A percentile compares a stretch with the other conserved stretches of the same genome.
phyloP scores from a whole-genome alignment of 2,113 vertebrate species.

The Australoheros scitulus region DNA sequence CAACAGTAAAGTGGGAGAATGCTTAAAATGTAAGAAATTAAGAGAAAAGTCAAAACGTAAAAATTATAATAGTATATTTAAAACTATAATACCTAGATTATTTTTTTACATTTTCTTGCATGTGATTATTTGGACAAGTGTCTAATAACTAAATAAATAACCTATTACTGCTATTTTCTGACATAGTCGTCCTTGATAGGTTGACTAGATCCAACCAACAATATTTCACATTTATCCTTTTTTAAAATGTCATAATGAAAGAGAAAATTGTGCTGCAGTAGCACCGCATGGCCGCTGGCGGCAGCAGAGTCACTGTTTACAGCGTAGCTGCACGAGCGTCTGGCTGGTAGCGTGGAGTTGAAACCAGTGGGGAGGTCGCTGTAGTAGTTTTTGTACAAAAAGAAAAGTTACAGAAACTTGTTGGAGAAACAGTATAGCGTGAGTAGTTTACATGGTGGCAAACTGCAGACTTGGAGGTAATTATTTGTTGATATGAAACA shows the following conservation, averaged over 20 bases:
- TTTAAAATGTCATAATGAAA: background rate
- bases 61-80: background rate
- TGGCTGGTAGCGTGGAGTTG: constrained; percentile 54
- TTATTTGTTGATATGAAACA: constrained; percentile 26
- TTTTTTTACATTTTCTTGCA: background rate
- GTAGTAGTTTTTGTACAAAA: background rate
- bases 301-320: constrained; percentile 68
- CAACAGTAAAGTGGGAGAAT: background rate
- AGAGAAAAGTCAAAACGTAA: no score
- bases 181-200: background rate
- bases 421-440: background rate
- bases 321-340: constrained; percentile 65
- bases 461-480: background rate
- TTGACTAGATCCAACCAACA: background rate
- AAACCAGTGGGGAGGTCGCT: constrained; percentile 44
- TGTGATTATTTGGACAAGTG: background rate
- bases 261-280: constrained; percentile 4
- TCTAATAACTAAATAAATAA: no score
- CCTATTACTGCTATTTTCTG: background rate
- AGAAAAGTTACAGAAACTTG: constrained; percentile 61
- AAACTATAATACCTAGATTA: background rate
- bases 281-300: constrained; percentile 5
- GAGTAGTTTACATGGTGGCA: constrained; percentile 6
- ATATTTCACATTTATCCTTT: background rate
- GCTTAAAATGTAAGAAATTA: background rate